Percentiles rank a stretch among this genome's conserved stretches.
These are phyloP conservation scores for Spilosoma lubricipeda DNA, from an alignment of 2,888 invertebrate genomes.

Conservation along the genomic window DNA sequence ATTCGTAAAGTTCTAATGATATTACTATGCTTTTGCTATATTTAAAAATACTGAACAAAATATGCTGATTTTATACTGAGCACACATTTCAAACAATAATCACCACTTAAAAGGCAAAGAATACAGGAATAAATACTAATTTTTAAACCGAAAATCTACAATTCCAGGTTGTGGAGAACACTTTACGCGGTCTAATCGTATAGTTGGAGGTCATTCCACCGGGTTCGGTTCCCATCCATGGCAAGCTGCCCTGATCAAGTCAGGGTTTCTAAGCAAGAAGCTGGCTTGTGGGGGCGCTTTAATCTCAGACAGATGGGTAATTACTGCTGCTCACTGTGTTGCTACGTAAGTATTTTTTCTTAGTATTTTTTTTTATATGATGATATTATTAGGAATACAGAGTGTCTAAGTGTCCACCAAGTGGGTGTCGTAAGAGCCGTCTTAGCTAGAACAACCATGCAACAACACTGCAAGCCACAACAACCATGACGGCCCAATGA, in stretches of 20 bases:
- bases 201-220: slow-evolving; percentile 96
- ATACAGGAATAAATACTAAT: not conserved
- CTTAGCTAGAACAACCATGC: too few relatives aligned
- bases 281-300: slow-evolving; percentile 96
- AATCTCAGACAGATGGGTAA: slow-evolving; percentile 95
- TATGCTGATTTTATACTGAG: not conserved
- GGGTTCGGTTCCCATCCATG: slow-evolving; percentile 97
- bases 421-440: too few relatives aligned
- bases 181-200: slow-evolving; percentile 94
- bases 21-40: not conserved
- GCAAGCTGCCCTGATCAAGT: slow-evolving; percentile 97
- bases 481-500: too few relatives aligned
- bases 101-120: not conserved
- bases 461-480: too few relatives aligned
- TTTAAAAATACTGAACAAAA: not conserved
- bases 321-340: slow-evolving; percentile 96
- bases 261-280: slow-evolving; percentile 95
- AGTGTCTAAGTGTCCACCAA: too few relatives aligned
- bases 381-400: too few relatives aligned
- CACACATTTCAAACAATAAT: not conserved
- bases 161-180: slow-evolving; percentile 95
- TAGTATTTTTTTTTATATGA: not conserved
- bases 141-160: not conserved
- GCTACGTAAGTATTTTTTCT: slow-evolving; percentile 90
- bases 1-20: not conserved